phyloP scores from a whole-genome alignment of 2,888 invertebrate species.

The Craniophora ligustri region DNA sequence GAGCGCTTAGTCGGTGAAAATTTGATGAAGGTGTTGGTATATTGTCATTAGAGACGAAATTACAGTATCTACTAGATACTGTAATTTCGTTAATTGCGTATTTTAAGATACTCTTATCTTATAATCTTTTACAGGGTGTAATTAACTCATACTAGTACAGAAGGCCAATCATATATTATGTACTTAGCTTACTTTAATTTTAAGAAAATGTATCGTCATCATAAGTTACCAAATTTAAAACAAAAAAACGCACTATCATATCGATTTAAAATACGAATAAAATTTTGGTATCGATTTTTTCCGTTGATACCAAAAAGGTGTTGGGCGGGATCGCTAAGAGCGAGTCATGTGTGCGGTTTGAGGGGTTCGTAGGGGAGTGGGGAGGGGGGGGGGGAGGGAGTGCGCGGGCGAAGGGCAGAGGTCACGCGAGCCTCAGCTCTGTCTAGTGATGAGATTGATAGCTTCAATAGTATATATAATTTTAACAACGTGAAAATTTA shows the following conservation, averaged over 20 bases:
- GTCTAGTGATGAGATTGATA: constrained; percentile 57
- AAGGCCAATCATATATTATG: background rate
- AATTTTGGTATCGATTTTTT: constrained; percentile 75
- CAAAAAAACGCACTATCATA: constrained; percentile 39
- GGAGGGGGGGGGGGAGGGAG: constrained; percentile 47
- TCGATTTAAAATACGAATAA: constrained; percentile 51
- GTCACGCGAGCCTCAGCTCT: constrained; percentile 74
- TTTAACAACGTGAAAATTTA: constrained; percentile 30
- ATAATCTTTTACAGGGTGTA: too few species aligned
- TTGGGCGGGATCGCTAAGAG: constrained; percentile 81
- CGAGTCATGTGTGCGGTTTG: constrained; percentile 65
- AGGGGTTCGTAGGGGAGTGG: constrained; percentile 35
- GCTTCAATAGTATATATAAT: constrained; percentile 61
- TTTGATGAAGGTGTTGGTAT: constrained; percentile 27
- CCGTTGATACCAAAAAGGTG: constrained; percentile 77
- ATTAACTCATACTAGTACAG: too few species aligned
- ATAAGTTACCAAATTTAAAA: constrained; percentile 34
- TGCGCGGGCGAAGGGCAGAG: constrained; percentile 79
- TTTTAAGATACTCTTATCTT: too few species aligned
- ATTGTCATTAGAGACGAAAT: too few species aligned
- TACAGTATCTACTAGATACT: too few species aligned
- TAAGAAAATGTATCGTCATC: background rate
- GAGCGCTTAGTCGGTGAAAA: constrained; percentile 16
- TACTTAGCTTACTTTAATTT: background rate
- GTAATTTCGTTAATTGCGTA: too few species aligned